phyloP scores from a whole-genome alignment of 1,140 invertebrate species.

The Lepidurus couesii region DNA sequence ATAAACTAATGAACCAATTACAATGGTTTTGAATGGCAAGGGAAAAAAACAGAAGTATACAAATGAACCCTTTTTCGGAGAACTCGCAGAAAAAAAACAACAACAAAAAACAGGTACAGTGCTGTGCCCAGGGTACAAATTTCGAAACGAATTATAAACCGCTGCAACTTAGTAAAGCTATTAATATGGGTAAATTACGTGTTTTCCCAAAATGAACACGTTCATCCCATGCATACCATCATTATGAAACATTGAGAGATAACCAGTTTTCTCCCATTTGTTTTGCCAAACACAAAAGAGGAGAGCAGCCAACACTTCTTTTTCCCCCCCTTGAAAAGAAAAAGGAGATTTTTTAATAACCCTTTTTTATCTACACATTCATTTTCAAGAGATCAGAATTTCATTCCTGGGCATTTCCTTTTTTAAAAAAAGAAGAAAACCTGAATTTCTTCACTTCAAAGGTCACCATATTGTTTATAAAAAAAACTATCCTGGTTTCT shows the following conservation, averaged over 20 bases:
- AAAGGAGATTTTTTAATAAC: neutral
- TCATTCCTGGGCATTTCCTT: neutral
- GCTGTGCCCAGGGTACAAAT: conserved; percentile 16
- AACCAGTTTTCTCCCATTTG: neutral
- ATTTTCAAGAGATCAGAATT: conserved; percentile 9
- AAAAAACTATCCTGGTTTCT: neutral
- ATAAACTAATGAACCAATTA: neutral
- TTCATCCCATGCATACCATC: neutral
- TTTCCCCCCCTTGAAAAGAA: neutral
- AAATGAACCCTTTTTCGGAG: conserved; percentile 3
- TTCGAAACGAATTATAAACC: neutral
- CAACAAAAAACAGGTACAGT: conserved; percentile 13
- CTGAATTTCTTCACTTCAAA: neutral
- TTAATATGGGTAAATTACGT: neutral
- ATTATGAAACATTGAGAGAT: neutral
- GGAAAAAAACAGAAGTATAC: conserved; percentile 5
- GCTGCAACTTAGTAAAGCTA: neutral
- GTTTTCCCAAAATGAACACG: neutral
- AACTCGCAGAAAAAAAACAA: neutral
- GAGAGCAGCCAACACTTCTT: neutral
- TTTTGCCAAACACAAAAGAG: neutral
- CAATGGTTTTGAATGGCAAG: conserved; percentile 3
- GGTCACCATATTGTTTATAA: neutral
- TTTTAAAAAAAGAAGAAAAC: neutral
- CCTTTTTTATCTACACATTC: neutral